phyloP scores from a whole-genome alignment of 92 coral and sea anemone genomes.

The Diadumene lineata region DNA sequence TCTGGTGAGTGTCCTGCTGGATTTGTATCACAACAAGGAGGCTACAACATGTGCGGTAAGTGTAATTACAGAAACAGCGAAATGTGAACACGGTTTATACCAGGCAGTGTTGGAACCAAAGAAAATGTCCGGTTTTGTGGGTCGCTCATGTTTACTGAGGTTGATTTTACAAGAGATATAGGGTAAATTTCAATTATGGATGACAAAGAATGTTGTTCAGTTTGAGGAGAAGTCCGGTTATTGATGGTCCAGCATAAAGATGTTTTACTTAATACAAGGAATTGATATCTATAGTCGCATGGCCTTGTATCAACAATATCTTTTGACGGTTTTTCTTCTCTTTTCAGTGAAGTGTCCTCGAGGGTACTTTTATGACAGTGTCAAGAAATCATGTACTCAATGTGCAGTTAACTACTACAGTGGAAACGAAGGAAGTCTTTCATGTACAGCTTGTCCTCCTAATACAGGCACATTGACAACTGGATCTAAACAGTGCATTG shows the following conservation, averaged over 20 bases:
- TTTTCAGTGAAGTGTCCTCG: conserved; percentile 77
- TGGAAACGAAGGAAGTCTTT: conserved; percentile 55
- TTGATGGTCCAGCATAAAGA: too few relatives aligned
- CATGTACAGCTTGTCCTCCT: conserved; percentile 67
- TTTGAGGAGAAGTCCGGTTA: too few relatives aligned
- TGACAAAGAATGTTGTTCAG: too few relatives aligned
- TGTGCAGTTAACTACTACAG: conserved; percentile 65
- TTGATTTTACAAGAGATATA: too few relatives aligned
- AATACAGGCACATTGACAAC: conserved; percentile 40
- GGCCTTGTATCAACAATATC: neutral
- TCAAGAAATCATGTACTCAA: conserved; percentile 42
- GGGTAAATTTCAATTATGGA: too few relatives aligned
- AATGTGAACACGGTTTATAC: too few relatives aligned
- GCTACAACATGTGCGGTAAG: conserved; percentile 27
- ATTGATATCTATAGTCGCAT: too few relatives aligned
- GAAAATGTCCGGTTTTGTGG: too few relatives aligned
- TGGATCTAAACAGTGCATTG: conserved; percentile 1
- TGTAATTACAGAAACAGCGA: neutral
- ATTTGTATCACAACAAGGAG: conserved; percentile 20
- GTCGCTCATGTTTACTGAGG: too few relatives aligned
- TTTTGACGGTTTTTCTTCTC: neutral
- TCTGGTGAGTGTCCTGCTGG: conserved; percentile 18
- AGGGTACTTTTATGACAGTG: conserved; percentile 57
- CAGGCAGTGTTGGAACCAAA: too few relatives aligned
- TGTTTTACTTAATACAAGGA: too few relatives aligned